Base-by-base conservation (phyloP, 2,888 invertebrate species). In the Argyresthia goedartella region DNA sequence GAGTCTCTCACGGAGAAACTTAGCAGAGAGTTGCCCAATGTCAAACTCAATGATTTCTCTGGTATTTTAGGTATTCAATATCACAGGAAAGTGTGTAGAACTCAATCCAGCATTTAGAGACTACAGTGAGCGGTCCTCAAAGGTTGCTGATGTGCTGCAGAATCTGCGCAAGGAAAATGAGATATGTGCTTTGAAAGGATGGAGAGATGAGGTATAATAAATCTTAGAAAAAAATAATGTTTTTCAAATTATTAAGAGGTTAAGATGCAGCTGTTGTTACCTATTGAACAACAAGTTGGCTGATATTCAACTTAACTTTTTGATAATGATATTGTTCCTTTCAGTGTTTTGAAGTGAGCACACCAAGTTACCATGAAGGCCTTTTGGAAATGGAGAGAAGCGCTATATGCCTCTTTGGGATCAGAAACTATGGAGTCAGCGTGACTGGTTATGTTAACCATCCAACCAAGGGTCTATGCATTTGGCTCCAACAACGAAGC, bases 401-500 rank as follows among this genome's bases (percentile, higher is more conserved):
- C 54, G 97, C 96, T 54, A 94, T 96, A 55, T 95, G 97, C 88
- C 80, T 98, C 52, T 97, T 98, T 87, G 98, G 98, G 51, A 94
- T 97, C 62, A 91, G 95, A 61, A 95, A 95, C 76, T 98, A 96
- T 80, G 98, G 98, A 16, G 95, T 97, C 52, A 96, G 97, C 73
- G 95, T 98, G 54, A 97, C 96, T 74, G 98, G 97, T 11, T 98
- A 95, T 76, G 93, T 96, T 51, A 90, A 90, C 69, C 93, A 96
- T 79, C 94, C 95, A 39, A 91, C 91, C 50, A 92, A 92, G 76
- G 95, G 96, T 6, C 81, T 96, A 46, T 95, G 95, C 79, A 90
- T 96, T 69, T 98, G 98, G 98, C 88, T 98, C 64, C 97, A 97
- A 74, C 94, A 94, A 70, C 89, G 98, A 65, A 94, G 97, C 59